A percentile compares a stretch with the other conserved stretches of the same genome.
phyloP scores from a whole-genome alignment of 1,140 invertebrate species.

The Scaptomyza montana region DNA sequence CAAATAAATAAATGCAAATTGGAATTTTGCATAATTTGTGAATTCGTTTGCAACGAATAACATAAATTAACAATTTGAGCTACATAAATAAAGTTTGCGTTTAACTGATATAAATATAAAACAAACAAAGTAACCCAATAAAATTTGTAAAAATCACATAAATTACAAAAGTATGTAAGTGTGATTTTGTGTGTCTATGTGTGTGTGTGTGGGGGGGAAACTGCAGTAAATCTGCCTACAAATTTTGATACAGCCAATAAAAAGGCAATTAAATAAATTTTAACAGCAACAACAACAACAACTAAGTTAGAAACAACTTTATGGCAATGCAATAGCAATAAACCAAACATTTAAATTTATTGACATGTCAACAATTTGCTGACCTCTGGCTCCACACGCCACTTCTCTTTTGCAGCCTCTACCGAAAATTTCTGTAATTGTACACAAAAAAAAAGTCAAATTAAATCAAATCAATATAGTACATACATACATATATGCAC shows the following conservation, averaged over 20 bases:
- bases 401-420: slow-evolving; percentile 25
- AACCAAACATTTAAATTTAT: slow-evolving; percentile 54
- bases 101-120: slow-evolving; percentile 63
- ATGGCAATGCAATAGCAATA: slow-evolving; percentile 43
- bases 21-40: slow-evolving; percentile 31
- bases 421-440: slow-evolving; percentile 31
- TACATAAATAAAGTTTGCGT: slow-evolving; percentile 61
- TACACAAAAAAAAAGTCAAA: slow-evolving; percentile 40
- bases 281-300: slow-evolving; percentile 32
- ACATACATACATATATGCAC: slow-evolving; percentile 14
- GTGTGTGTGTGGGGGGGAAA: slow-evolving; percentile 13
- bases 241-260: slow-evolving; percentile 63
- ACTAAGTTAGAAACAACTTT: slow-evolving; percentile 22
- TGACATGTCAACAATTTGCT: slow-evolving; percentile 67
- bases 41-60: slow-evolving; percentile 11
- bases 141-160: slow-evolving; percentile 74
- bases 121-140: slow-evolving; percentile 76
- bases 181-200: slow-evolving; percentile 24
- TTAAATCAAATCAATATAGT: slow-evolving; percentile 48
- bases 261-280: slow-evolving; percentile 81
- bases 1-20: slow-evolving; percentile 8
- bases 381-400: neutral
- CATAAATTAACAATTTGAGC: slow-evolving; percentile 63
- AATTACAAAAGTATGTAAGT: slow-evolving; percentile 14
- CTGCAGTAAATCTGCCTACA: slow-evolving; percentile 65